These are phyloP conservation scores for Castor canadensis DNA, from an alignment of 2,113 vertebrate species.

Conservation along the genomic window DNA sequence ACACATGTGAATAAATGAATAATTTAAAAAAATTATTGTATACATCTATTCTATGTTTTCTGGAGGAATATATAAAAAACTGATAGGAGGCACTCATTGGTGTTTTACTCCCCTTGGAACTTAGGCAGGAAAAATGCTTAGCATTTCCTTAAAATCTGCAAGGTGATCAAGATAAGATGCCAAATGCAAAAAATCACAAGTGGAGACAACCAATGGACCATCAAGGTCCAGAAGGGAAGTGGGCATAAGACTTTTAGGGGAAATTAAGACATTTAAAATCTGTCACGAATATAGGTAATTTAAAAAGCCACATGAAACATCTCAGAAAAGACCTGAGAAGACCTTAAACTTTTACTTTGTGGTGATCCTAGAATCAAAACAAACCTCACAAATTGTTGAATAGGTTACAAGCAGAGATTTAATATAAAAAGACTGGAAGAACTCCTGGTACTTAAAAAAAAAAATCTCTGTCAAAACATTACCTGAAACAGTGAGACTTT, in stretches of 20 bases:
- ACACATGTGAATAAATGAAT: too few species aligned
- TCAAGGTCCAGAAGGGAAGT: not conserved
- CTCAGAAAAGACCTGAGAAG: not conserved
- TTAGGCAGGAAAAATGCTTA: not conserved
- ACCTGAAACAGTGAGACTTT: not conserved
- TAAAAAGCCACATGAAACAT: not conserved
- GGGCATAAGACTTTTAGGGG: not conserved
- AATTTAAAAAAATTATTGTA: not conserved
- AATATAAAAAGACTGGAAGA: not conserved
- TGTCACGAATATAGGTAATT: not conserved
- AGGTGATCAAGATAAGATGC: not conserved
- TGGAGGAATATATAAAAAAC: not conserved
- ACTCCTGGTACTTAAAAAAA: not conserved
- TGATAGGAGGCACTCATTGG: not conserved
- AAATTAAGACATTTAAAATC: not conserved
- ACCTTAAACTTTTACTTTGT: not conserved
- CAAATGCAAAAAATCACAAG: not conserved
- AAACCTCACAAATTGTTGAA: not conserved
- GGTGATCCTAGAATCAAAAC: not conserved
- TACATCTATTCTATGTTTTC: not conserved
- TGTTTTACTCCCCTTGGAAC: not conserved
- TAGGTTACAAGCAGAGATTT: not conserved
- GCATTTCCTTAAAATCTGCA: not conserved
- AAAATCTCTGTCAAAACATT: not conserved
- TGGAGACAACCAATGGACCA: not conserved